Percentiles rank a stretch among this genome's conserved stretches.
phyloP scores from a whole-genome alignment of 2,888 invertebrate species.

The Lasioglossum villosulum region DNA sequence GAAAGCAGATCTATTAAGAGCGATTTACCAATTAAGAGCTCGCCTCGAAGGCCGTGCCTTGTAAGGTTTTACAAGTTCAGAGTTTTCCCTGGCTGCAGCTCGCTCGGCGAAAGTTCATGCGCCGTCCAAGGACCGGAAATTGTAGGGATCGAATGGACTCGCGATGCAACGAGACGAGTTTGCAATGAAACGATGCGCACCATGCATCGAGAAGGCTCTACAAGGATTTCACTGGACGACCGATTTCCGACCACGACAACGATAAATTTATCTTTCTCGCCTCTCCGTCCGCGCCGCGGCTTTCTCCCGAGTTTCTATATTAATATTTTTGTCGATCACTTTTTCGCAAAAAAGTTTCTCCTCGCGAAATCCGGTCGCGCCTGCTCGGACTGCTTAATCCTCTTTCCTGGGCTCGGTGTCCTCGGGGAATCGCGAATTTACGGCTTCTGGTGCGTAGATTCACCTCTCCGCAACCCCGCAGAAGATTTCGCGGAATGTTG shows the following conservation, averaged over 20 bases:
- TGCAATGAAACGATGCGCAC: constrained; percentile 9
- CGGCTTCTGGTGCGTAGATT: background rate
- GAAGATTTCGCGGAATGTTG: background rate
- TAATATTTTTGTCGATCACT: constrained; percentile 45
- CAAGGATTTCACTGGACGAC: constrained; percentile 61
- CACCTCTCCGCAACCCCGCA: background rate
- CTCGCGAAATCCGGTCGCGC: background rate
- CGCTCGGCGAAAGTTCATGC: constrained; percentile 42
- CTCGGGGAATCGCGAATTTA: background rate
- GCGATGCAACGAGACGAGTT: background rate
- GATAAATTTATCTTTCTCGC: constrained; percentile 63
- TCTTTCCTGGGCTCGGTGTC: background rate
- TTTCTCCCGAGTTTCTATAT: constrained; percentile 61
- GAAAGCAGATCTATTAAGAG: constrained; percentile 64
- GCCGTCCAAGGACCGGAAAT: background rate
- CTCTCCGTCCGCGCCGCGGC: constrained; percentile 34
- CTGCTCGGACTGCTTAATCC: background rate
- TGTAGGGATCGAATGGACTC: background rate
- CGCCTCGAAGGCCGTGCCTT: constrained; percentile 55
- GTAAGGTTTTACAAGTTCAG: constrained; percentile 64
- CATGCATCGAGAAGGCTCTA: background rate
- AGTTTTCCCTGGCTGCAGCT: constrained; percentile 25
- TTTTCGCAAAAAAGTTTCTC: constrained; percentile 41
- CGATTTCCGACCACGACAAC: constrained; percentile 44
- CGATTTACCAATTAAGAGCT: constrained; percentile 65